Evolutionary conservation across 2,888 invertebrate genomes (phyloP), one percentile per base, ranked within the genome.

Genomic region (Aphodius sticticus): DNA sequence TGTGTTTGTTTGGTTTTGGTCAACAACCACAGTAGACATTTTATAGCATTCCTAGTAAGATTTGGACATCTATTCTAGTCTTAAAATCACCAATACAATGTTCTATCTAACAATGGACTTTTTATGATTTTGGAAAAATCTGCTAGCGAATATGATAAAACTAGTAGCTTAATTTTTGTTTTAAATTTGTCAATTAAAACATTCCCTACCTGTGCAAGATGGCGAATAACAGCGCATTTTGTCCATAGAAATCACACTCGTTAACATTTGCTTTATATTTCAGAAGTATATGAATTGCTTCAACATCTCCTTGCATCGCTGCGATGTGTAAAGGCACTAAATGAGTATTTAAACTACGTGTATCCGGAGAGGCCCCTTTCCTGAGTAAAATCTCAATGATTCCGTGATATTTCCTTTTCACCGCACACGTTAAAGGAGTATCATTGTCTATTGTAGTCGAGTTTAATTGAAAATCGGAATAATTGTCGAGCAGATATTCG

Each of bases 401-500:
- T 81, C 92, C 92, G 36, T 88, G 84, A 84, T 92, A 91, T 77
- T 93, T 93, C 82, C 90, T 91, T 69, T 90, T 74, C 0, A 92
- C 92, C 53, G 95, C 94, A 82, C 94, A 90, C 87, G 95, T 95
- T 74, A 95, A 88, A 0, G 95, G 92, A 16, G 93, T 94, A 77
- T 93, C 90, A 16, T 94, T 93, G 85, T 93, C 93, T 6, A 91
- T 91, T 83, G 94, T 93, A 38, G 92, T 91, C 69, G 93, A 90
- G 88, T 95, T 93, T 37, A 94, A 89, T 87, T 91, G 92, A 85
- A 92, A 91, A 70, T 92, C 93, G 91, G 84, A 81, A 83, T 89
- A 89, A 16, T 84, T 86, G 75, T 85, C 83, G 35, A 93, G 85
- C 76, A 95, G 89, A 81, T 93, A 89, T 77, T 91, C 90, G 0